These are phyloP conservation scores for Mergus octosetaceus DNA, from an alignment of 2,797 vertebrate species.

Conservation along the genomic window DNA sequence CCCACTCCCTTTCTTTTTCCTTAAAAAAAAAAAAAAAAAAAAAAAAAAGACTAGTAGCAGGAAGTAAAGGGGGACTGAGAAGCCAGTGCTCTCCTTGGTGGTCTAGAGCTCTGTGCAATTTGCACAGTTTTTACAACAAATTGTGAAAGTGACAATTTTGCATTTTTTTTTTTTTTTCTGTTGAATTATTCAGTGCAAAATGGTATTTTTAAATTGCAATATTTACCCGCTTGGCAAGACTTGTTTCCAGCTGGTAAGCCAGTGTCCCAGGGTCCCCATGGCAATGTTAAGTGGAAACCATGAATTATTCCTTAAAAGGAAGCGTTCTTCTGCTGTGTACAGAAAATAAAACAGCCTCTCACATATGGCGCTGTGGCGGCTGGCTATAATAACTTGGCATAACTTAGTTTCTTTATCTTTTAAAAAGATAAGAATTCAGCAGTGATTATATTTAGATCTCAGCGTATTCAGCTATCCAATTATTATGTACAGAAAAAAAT, in stretches of 20 bases:
- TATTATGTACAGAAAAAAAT: not conserved
- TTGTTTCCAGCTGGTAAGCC: not conserved
- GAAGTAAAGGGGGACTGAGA: not conserved
- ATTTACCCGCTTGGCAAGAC: not conserved
- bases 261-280: not conserved
- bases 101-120: not conserved
- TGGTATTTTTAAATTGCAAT: not conserved
- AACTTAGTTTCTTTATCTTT: not conserved
- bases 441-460: not conserved
- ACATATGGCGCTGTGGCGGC: not conserved
- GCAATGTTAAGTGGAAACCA: not conserved
- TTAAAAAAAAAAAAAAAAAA: too few relatives aligned
- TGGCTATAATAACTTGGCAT: not conserved
- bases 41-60: too few relatives aligned
- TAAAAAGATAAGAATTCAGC: not conserved
- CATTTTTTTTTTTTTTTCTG: not conserved
- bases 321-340: not conserved
- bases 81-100: accelerated
- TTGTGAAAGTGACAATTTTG: not conserved
- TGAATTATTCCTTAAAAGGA: conserved; percentile 24
- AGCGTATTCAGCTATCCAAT: not conserved
- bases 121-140: not conserved
- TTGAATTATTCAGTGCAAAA: not conserved
- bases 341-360: not conserved
- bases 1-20: too few relatives aligned